Percentiles rank a stretch among this genome's conserved stretches.
phyloP scores from a whole-genome alignment of 2,888 invertebrate genomes.

The Hemicrepidius hirtus region DNA sequence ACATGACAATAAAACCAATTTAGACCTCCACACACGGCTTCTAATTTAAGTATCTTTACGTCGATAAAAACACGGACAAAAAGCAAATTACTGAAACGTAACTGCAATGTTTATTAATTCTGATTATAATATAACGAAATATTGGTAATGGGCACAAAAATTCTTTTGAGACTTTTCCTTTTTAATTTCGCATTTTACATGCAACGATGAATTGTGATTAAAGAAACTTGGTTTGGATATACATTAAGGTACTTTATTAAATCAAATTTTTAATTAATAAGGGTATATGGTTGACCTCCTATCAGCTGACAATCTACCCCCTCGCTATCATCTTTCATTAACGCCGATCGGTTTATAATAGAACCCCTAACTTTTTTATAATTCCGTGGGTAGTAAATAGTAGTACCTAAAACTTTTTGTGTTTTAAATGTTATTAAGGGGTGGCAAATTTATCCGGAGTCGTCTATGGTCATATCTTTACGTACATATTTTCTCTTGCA shows the following conservation, averaged over 20 bases:
- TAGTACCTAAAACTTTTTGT: too few relatives aligned
- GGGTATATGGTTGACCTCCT: not conserved
- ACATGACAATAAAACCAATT: constrained; percentile 3
- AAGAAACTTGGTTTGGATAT: not conserved
- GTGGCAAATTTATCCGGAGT: too few relatives aligned
- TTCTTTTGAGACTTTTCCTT: not conserved
- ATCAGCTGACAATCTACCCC: too few relatives aligned
- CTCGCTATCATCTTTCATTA: too few relatives aligned
- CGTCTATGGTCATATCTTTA: too few relatives aligned
- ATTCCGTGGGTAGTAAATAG: too few relatives aligned
- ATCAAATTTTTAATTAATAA: constrained; percentile 9
- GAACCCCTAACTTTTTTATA: too few relatives aligned
- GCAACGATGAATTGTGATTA: not conserved
- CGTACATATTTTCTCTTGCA: too few relatives aligned
- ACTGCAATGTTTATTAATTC: not conserved
- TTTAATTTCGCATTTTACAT: not conserved
- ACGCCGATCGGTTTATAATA: too few relatives aligned
- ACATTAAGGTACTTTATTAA: constrained; percentile 6
- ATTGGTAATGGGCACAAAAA: not conserved
- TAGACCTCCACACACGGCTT: not conserved
- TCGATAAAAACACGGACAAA: too few relatives aligned
- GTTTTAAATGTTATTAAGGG: too few relatives aligned
- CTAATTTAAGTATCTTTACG: too few relatives aligned
- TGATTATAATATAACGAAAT: not conserved
- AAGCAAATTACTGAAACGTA: not conserved